Percentiles rank a stretch among this genome's conserved stretches.
These are phyloP conservation scores for Oreochromis grahami DNA, from an alignment of 2,797 vertebrate genomes.

Conservation along the genomic window DNA sequence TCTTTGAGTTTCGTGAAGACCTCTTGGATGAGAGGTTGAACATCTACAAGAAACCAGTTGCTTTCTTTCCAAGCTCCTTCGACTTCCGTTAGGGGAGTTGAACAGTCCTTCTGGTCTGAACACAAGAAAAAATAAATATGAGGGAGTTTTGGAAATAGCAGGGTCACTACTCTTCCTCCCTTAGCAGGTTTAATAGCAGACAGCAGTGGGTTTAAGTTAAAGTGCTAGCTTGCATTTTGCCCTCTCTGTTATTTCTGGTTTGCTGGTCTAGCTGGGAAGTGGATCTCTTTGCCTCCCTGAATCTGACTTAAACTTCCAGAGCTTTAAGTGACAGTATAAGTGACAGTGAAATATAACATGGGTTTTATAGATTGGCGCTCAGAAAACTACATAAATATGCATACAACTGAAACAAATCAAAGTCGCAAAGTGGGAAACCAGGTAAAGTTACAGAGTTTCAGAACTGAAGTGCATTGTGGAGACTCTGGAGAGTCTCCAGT, in stretches of 20 bases:
- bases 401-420: background rate
- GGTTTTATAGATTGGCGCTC: background rate
- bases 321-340: background rate
- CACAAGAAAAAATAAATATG: background rate
- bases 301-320: background rate
- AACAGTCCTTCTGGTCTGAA: background rate
- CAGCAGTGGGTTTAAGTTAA: background rate
- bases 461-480: background rate
- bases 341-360: background rate
- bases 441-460: background rate
- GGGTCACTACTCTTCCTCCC: background rate
- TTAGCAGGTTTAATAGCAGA: background rate
- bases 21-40: background rate
- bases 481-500: background rate
- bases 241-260: background rate
- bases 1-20: background rate
- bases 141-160: background rate
- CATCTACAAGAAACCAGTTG: background rate
- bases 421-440: background rate
- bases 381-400: background rate
- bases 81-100: background rate
- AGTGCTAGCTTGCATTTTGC: background rate
- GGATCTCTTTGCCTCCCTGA: background rate
- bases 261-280: background rate
- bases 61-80: background rate